Conservation (phyloP, 2,888 invertebrate species). For the Drosophila conformis region DNA sequence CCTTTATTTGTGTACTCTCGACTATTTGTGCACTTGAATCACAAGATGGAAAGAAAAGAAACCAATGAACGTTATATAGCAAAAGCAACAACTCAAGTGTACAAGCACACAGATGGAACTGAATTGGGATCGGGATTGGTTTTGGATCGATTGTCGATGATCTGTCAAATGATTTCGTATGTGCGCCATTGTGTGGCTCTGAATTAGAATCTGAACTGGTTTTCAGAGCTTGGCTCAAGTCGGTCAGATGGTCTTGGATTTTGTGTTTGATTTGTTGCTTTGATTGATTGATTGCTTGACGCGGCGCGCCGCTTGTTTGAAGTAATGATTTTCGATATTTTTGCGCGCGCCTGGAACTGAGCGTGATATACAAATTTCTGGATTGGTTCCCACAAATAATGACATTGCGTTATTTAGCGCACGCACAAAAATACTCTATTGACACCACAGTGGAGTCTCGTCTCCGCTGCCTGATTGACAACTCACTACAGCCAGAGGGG, state of each 20-base stretch:
- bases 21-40: constrained; percentile 59
- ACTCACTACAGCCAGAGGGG: constrained; percentile 36
- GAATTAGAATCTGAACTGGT: constrained; percentile 55
- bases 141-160: constrained; percentile 50
- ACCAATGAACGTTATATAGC: constrained; percentile 40
- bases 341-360: constrained; percentile 39
- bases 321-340: constrained; percentile 72
- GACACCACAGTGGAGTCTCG: constrained; percentile 36
- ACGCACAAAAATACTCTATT: constrained; percentile 29
- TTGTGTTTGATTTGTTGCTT: constrained; percentile 69
- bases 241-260: constrained; percentile 22
- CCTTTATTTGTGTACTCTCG: constrained; percentile 67
- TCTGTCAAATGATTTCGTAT: constrained; percentile 58
- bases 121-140: constrained; percentile 7
- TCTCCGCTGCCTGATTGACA: constrained; percentile 63
- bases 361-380: constrained; percentile 59
- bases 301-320: constrained; percentile 53
- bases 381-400: constrained; percentile 79
- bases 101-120: constrained; percentile 21
- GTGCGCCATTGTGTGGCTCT: constrained; percentile 54
- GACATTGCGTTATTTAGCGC: constrained; percentile 66
- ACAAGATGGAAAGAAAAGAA: constrained; percentile 39
- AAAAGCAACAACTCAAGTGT: constrained; percentile 36
- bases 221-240: constrained; percentile 31
- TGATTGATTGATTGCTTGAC: constrained; percentile 79